Conservation (phyloP, 2,113 vertebrate genomes). For the human (Homo sapiens) region GRCh38 chr9:100801501-100802000, state of each 20-base stretch:
- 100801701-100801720: neutral
- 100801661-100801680: too few species aligned
- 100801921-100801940: neutral
- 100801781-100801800: neutral
- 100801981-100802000: neutral
- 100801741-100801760: neutral
- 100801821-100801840: neutral
- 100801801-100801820: neutral
- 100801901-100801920: neutral
- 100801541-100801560: too few species aligned
- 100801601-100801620: too few species aligned
- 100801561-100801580: too few species aligned
- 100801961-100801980: neutral
- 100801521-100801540: too few species aligned
- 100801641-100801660: too few species aligned
- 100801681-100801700: neutral
- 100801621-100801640: too few species aligned
- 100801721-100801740: neutral
- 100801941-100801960: neutral
- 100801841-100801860: neutral
- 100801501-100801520: too few species aligned
- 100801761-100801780: neutral
- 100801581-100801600: too few species aligned
- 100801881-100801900: neutral
- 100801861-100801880: neutral